Evolutionary conservation across 2,113 vertebrate species (phyloP).

Genomic region (Platanista minor): DNA sequence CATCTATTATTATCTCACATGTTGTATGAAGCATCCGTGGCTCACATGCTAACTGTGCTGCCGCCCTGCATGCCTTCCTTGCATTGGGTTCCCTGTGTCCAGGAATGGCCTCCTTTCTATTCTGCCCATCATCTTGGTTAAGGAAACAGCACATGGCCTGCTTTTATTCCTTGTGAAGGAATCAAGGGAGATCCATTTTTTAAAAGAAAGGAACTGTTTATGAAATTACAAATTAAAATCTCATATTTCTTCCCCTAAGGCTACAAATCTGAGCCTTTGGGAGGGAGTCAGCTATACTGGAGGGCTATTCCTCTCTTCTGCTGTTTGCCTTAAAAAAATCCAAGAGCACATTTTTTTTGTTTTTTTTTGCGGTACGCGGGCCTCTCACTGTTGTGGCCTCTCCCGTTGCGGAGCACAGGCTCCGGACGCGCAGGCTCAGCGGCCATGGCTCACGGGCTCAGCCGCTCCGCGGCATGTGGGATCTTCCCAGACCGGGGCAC

Average conservation of each 20-base stretch:
- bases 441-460: too few species aligned
- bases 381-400: too few species aligned
- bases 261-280: not conserved
- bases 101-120: not conserved
- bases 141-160: not conserved
- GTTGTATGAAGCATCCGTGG: slow-evolving; percentile 51
- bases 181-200: not conserved
- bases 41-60: slow-evolving; percentile 62
- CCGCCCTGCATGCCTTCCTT: slow-evolving; percentile 38
- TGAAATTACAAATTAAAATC: not conserved
- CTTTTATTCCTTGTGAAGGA: not conserved
- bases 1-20: slow-evolving; percentile 61
- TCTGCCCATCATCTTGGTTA: slow-evolving; percentile 43
- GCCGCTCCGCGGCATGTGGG: too few species aligned
- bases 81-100: slow-evolving; percentile 28
- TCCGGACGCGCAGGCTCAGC: too few species aligned
- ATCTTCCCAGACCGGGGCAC: too few species aligned
- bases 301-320: not conserved
- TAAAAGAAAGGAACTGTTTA: slow-evolving; percentile 11
- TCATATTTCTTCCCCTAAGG: not conserved
- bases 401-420: too few species aligned
- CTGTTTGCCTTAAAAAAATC: not conserved
- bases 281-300: not conserved
- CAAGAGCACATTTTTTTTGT: not conserved
- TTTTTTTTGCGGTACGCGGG: too few species aligned